phyloP scores from a whole-genome alignment of 2,888 invertebrate genomes.

The Pandemis corylana region DNA sequence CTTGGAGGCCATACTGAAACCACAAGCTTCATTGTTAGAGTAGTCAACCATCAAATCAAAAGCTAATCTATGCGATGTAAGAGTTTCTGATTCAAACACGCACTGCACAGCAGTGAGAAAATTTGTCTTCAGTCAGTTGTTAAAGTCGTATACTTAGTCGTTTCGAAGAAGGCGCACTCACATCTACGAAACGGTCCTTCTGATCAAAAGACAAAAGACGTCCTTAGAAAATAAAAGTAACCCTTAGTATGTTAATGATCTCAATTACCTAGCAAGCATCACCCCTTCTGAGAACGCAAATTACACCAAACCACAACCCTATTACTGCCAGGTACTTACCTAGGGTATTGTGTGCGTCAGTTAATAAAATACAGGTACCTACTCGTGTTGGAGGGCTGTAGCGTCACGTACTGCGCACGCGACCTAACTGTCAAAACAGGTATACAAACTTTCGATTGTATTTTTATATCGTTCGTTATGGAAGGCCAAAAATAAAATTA shows the following conservation, averaged over 20 bases:
- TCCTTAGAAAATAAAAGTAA: constrained; percentile 11
- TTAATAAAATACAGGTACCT: constrained; percentile 19
- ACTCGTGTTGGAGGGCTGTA: constrained; percentile 39
- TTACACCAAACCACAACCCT: constrained; percentile 39
- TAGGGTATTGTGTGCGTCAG: constrained; percentile 25
- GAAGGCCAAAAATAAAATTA: constrained; percentile 9
- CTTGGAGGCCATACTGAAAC: too few species aligned
- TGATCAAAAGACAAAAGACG: not conserved
- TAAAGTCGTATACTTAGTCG: too few species aligned
- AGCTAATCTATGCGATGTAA: too few species aligned
- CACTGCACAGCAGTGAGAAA: too few species aligned
- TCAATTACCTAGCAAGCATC: constrained; percentile 11
- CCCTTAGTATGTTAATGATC: constrained; percentile 17
- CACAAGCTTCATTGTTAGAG: too few species aligned
- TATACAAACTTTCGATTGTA: constrained; percentile 44
- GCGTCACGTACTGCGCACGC: constrained; percentile 65
- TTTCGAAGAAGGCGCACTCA: too few species aligned
- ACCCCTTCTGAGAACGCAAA: constrained; percentile 29
- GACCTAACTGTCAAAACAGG: constrained; percentile 61
- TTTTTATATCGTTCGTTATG: constrained; percentile 22
- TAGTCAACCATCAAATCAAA: too few species aligned
- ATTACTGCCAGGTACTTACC: constrained; percentile 37
- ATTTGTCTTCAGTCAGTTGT: too few species aligned
- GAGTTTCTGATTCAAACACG: too few species aligned
- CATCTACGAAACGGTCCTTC: too few species aligned